Evolutionary conservation across 2,797 vertebrate species (phyloP).

Genomic region (Crenichthys baileyi): DNA sequence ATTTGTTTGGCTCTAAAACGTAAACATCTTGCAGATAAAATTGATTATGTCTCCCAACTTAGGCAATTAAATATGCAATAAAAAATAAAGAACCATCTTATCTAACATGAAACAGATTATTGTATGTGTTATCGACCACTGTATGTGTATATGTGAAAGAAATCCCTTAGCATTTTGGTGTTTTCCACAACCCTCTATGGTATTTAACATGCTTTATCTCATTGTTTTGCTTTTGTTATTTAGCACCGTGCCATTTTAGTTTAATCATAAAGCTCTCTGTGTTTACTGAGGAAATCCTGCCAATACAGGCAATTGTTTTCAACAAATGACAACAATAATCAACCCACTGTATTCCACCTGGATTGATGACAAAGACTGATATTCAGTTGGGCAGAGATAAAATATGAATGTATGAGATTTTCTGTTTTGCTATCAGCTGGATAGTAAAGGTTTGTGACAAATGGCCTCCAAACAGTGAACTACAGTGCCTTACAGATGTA

Average conservation of each 20-base stretch:
- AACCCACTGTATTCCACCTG: constrained; percentile 1
- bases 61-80: too few species aligned
- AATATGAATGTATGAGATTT: background rate
- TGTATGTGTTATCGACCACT: too few species aligned
- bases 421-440: background rate
- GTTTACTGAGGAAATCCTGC: constrained; percentile 6
- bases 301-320: background rate
- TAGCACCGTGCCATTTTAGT: constrained; percentile 1
- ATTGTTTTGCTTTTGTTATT: background rate
- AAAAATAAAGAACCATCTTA: too few species aligned
- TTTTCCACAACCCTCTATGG: background rate
- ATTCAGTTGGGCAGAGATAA: background rate
- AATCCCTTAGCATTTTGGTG: too few species aligned
- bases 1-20: background rate
- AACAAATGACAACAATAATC: background rate
- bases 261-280: background rate
- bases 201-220: background rate
- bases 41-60: background rate
- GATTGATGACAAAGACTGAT: background rate
- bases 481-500: background rate
- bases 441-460: background rate
- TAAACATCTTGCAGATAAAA: background rate
- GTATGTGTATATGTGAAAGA: too few species aligned
- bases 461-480: background rate
- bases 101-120: too few species aligned